These are phyloP conservation scores for Andrena flavipes DNA, from an alignment of 2,888 invertebrate genomes.

Conservation along the genomic window DNA sequence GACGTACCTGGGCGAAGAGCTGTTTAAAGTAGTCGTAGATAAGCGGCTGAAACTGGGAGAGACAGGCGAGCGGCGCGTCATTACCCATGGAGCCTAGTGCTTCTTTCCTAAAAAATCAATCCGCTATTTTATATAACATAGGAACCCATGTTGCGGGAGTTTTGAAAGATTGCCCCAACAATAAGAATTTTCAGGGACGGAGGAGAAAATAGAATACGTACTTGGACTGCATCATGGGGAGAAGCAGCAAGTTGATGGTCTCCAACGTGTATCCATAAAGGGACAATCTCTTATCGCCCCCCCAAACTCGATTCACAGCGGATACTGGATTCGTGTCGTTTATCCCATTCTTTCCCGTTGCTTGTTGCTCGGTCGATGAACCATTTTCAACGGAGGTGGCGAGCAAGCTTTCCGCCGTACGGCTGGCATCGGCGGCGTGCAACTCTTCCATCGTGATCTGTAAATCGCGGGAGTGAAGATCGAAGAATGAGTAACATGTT, in stretches of 20 bases:
- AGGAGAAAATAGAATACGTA: constrained; percentile 84
- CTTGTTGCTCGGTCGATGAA: constrained; percentile 82
- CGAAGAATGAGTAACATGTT: neutral
- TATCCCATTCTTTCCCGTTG: constrained; percentile 67
- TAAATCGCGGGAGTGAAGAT: neutral
- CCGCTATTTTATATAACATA: neutral
- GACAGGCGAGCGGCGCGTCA: constrained; percentile 98
- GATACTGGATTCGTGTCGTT: constrained; percentile 76
- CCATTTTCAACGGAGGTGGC: constrained; percentile 76
- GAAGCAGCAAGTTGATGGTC: constrained; percentile 95
- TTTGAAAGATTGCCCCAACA: neutral
- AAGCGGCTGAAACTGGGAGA: constrained; percentile 97
- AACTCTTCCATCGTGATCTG: constrained; percentile 94
- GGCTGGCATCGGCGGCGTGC: constrained; percentile 87
- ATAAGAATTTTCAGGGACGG: neutral
- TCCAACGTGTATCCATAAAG: constrained; percentile 98
- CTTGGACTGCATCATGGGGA: constrained; percentile 99
- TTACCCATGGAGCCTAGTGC: constrained; percentile 99
- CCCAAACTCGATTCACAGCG: constrained; percentile 85
- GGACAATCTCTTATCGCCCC: constrained; percentile 93
- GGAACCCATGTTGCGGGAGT: too few species aligned
- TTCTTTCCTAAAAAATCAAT: constrained; percentile 91
- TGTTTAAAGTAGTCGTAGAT: constrained; percentile 99
- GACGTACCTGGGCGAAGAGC: constrained; percentile 95
- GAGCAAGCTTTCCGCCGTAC: constrained; percentile 83